phyloP scores from a whole-genome alignment of 2,797 vertebrate species.

The Sebastes hubbsi region DNA sequence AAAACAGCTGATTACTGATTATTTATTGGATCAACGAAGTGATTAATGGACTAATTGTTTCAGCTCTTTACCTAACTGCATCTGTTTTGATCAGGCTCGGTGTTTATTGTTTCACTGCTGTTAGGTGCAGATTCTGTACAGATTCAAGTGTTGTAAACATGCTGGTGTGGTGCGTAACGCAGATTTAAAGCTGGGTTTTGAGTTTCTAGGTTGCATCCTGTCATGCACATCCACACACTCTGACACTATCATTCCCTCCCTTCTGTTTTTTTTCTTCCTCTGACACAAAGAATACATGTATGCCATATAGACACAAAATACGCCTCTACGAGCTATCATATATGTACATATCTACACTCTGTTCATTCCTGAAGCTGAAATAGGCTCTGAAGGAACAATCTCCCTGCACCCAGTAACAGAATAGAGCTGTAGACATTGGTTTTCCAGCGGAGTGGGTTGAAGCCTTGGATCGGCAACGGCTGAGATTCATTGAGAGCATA shows the following conservation, averaged over 20 bases:
- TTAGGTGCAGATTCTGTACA: neutral
- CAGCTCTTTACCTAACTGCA: neutral
- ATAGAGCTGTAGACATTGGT: constrained; percentile 60
- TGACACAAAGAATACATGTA: constrained; percentile 7
- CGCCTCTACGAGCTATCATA: constrained; percentile 29
- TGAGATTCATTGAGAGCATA: constrained; percentile 80
- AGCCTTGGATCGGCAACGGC: constrained; percentile 50
- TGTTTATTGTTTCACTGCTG: neutral
- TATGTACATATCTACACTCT: constrained; percentile 49
- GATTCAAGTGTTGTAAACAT: constrained; percentile 3
- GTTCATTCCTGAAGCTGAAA: constrained; percentile 69
- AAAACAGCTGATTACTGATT: neutral
- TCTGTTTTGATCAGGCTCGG: neutral
- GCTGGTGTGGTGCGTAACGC: neutral
- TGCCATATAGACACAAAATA: constrained; percentile 11
- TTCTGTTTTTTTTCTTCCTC: neutral
- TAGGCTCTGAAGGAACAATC: constrained; percentile 79
- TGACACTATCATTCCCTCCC: constrained; percentile 3
- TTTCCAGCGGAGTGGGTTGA: constrained; percentile 55
- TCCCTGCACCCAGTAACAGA: constrained; percentile 45
- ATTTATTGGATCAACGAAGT: neutral
- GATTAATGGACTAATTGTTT: neutral
- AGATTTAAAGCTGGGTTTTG: constrained; percentile 3
- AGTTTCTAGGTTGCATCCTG: neutral
- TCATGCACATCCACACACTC: neutral